phyloP scores from a whole-genome alignment of 2,113 vertebrate species.

The Scortum barcoo region DNA sequence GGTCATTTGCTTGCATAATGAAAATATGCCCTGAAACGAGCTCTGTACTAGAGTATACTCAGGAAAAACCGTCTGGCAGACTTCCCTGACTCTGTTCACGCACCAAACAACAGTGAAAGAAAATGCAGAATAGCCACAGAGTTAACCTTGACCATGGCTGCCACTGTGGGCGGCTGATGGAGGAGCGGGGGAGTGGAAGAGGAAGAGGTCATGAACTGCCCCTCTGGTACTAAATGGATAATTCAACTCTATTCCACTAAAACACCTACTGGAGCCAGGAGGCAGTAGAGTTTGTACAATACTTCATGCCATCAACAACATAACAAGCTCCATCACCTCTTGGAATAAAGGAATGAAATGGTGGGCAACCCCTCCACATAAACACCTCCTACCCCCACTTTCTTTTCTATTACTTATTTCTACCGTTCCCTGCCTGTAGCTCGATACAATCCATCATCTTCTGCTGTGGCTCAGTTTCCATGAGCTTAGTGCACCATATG shows the following conservation, averaged over 20 bases:
- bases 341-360: conserved; percentile 61
- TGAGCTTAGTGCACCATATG: conserved; percentile 45
- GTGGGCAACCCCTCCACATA: conserved; percentile 46
- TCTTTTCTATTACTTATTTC: conserved; percentile 68
- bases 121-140: conserved; percentile 57
- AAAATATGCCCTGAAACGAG: conserved; percentile 56
- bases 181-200: conserved; percentile 65
- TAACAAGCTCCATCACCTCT: conserved; percentile 69
- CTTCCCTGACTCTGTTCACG: conserved; percentile 19
- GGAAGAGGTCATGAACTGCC: conserved; percentile 71
- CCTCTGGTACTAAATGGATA: conserved; percentile 79
- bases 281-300: conserved; percentile 65
- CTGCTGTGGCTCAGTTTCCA: conserved; percentile 29
- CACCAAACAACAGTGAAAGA: conserved; percentile 41
- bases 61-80: conserved; percentile 47
- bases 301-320: conserved; percentile 68
- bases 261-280: conserved; percentile 63
- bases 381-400: conserved; percentile 50
- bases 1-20: conserved; percentile 52
- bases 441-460: conserved; percentile 70
- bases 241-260: conserved; percentile 79
- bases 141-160: conserved; percentile 74
- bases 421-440: conserved; percentile 48
- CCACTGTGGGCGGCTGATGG: conserved; percentile 70
- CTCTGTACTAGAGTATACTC: conserved; percentile 18